Evolutionary conservation across 92 coral and sea anemone species (phyloP).

Genomic region (Scolanthus callimorphus): DNA sequence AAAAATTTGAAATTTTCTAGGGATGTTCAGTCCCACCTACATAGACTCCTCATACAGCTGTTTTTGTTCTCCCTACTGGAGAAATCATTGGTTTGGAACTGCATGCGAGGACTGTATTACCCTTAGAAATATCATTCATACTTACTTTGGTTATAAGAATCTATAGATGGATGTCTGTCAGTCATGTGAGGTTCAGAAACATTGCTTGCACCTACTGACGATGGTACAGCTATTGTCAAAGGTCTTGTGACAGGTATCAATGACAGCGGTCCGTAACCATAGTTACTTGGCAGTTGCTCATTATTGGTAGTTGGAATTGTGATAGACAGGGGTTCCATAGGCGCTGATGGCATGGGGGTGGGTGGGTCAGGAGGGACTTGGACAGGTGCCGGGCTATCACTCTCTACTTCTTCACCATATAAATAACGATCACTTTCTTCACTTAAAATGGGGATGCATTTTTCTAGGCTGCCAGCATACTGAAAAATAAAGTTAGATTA

Average conservation of each 20-base stretch:
- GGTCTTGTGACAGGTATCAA: conserved; percentile 27
- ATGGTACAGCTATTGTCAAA: conserved; percentile 48
- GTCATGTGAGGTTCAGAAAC: conserved; percentile 18
- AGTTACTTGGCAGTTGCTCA: conserved; percentile 1
- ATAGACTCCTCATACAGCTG: no score
- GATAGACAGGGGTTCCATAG: conserved; percentile 47
- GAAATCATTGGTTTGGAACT: no score
- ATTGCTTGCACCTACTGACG: conserved; percentile 15
- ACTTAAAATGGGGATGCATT: conserved; percentile 27
- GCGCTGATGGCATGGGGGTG: conserved; percentile 9
- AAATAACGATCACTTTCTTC: conserved; percentile 55
- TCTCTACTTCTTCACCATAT: conserved; percentile 34
- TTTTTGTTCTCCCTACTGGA: no score
- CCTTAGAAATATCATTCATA: no score
- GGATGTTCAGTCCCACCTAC: no score
- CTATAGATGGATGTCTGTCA: conserved; percentile 35
- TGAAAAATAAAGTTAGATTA: conserved; percentile 7
- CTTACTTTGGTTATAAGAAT: conserved; percentile 36
- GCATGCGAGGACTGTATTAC: no score
- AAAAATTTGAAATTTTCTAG: no score
- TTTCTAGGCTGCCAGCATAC: conserved; percentile 51
- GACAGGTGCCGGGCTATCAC: conserved; percentile 45
- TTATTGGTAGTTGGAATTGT: conserved; percentile 32
- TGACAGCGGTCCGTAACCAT: neutral
- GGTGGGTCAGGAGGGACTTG: conserved; percentile 3